Evolutionary conservation across 2,888 invertebrate species (phyloP).

Genomic region (Lymantria dispar): DNA sequence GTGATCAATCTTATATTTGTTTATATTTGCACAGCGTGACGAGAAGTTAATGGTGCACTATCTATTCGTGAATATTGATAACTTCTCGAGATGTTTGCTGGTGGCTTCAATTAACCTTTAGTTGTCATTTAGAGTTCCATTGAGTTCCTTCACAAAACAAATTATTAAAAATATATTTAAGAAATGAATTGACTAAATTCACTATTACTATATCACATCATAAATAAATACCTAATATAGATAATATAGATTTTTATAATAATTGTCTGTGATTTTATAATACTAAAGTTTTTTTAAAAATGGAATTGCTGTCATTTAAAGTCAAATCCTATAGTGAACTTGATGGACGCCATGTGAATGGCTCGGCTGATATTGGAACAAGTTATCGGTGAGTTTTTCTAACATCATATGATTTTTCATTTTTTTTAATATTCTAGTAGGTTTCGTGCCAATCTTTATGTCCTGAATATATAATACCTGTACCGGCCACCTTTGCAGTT

Average conservation of each 20-base stretch:
- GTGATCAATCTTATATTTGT: constrained; percentile 29
- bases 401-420: neutral
- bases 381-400: constrained; percentile 56
- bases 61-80: constrained; percentile 37
- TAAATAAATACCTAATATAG: constrained; percentile 1
- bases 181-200: constrained; percentile 6
- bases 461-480: too few relatives aligned
- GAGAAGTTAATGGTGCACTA: constrained; percentile 31
- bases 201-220: neutral
- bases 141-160: constrained; percentile 44
- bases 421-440: neutral
- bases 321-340: constrained; percentile 58
- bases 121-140: constrained; percentile 63
- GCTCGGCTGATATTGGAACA: constrained; percentile 45
- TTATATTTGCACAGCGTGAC: constrained; percentile 36
- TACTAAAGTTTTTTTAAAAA: constrained; percentile 42
- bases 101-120: constrained; percentile 51
- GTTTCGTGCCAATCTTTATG: neutral
- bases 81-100: constrained; percentile 39
- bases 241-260: neutral
- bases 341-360: constrained; percentile 61
- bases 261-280: constrained; percentile 47
- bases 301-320: constrained; percentile 68
- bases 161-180: constrained; percentile 2
- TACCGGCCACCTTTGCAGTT: too few relatives aligned